Evolutionary conservation across 2,113 vertebrate species (phyloP), one percentile per base, ranked within the genome.

Genomic region (Scortum barcoo): DNA sequence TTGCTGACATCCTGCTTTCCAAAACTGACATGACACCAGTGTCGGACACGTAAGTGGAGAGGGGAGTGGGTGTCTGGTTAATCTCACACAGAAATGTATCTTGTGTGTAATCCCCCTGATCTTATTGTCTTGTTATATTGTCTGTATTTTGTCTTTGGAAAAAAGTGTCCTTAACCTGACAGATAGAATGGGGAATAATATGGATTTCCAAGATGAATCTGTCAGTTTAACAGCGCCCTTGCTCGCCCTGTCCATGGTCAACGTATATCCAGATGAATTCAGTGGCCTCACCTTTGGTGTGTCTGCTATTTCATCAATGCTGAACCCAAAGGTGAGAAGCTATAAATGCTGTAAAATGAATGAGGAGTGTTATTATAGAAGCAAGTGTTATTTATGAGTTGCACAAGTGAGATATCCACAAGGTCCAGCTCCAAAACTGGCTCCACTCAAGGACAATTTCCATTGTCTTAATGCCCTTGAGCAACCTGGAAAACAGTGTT

Each of bases 261-360:
- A 82, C 11, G 91, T 95, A 8, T 92, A 95, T 22, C 88, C 92
- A 62, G 72, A 82, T 0, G 13, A 16, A 0, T 99, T 97, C 91
- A 88, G 83, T 26, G 97, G 97, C 38, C 74, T 97, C 63, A 94
- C 95, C 28, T 98, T 99, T 61, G 94, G 94, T 0, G 93, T 97
- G 7, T 91, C 75, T 1, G 94, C 92, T 13, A 91, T 94, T 12
- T 46, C 90, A 50, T 68, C 86, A 63, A 78, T 85, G 4, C 20
- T 76, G 74, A 66, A 70, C 60, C 95, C 95, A 36, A 61, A 97
- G 96, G 97, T 98, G 79, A 95, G 86, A 76, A 5, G 4, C 1
- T 51, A 22, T 17, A 36, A 8, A 44, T 81, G 17, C 1, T 9
- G 8, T 2, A 5, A 44, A 11, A 13, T 33, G 4, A 36, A 40